Evolutionary conservation across 1,140 invertebrate species (phyloP), one percentile per base, ranked within the genome.

Genomic region (Homalodisca vitripennis): DNA sequence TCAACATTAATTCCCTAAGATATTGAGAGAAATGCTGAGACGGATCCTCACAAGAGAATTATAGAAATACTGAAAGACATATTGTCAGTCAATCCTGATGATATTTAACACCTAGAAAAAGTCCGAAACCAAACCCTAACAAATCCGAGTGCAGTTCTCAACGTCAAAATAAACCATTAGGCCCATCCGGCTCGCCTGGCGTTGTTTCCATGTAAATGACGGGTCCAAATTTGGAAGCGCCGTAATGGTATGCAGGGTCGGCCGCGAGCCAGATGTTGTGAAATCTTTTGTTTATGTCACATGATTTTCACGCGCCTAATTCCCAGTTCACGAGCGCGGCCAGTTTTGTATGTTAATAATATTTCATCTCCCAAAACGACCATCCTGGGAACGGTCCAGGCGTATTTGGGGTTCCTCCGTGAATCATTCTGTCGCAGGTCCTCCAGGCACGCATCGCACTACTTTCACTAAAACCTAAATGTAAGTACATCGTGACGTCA

Each of bases 171-270:
- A n/a, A n/a, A n/a, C n/a, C n/a, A n/a, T n/a, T n/a, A 41, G 34
- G 17, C 6, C 34, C 34, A 6, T 41, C 6, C 34, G 34, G 34
- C 34, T 10, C 34, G 34, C 34, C 34, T 10, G n/a, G 34, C 34
- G 34, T 41, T 41, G 34, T 41, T 26, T 53, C 20, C 14, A 60
- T 60, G 55, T 26, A 60, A 60, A 60, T 60, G 2, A 30, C 22
- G 26, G 55, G 6, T 29, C 55, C 55, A 6, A 29, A 60, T 60
- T 60, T 60, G 55, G 55, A 60, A 60, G 55, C n/a, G 55, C 3
- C 29, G 13, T 60, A 60, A 60, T 60, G 55, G 29, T 22, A 60
- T 60, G 2, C 55, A 1, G n/a, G 6, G 22, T 10, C 55, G 3
- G 29, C 55, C 22, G 27, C 1, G 55, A 30, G 20, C 6, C 48